These are phyloP conservation scores for Suricata suricatta DNA, from an alignment of 2,113 vertebrate genomes.

Conservation along the genomic window DNA sequence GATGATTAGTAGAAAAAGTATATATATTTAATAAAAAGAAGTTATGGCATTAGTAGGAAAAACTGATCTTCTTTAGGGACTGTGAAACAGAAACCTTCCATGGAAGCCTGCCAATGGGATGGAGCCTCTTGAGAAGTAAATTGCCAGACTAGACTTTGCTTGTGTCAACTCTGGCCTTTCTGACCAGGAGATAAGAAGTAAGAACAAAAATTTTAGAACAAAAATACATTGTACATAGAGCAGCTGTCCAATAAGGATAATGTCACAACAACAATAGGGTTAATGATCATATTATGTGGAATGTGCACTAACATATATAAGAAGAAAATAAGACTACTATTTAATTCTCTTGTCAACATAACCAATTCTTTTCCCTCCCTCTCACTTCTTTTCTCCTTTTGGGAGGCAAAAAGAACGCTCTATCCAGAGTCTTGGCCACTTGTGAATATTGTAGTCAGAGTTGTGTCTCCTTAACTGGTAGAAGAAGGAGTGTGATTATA, in stretches of 20 bases:
- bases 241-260: neutral
- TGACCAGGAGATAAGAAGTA: neutral
- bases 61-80: neutral
- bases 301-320: neutral
- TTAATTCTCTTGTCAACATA: neutral
- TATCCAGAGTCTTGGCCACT: neutral
- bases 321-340: neutral
- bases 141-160: neutral
- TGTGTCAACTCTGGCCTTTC: neutral
- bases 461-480: neutral
- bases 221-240: neutral
- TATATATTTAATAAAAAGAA: neutral
- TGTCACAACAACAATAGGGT: too few species aligned
- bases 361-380: neutral
- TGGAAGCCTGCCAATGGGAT: neutral
- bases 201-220: neutral
- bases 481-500: neutral
- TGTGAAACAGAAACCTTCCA: neutral
- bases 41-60: neutral
- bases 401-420: neutral
- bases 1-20: neutral
- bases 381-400: neutral
- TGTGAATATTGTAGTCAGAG: neutral
- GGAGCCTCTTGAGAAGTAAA: neutral
- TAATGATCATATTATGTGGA: neutral